Evolutionary conservation across 2,888 invertebrate species (phyloP).

Genomic region (Epiperipatus broadwayi): DNA sequence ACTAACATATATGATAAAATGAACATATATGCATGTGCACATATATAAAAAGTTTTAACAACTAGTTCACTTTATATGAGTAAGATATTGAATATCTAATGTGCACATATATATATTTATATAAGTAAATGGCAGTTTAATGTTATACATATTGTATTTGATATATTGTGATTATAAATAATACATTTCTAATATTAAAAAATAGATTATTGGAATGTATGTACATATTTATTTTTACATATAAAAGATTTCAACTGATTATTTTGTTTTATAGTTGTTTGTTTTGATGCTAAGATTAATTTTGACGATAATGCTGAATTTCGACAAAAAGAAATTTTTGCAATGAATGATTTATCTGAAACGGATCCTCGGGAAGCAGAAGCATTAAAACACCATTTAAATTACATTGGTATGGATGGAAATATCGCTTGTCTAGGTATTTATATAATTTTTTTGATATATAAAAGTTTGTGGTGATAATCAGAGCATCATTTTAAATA

Average conservation of each 20-base stretch:
- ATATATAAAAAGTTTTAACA: no score
- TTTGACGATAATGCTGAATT: conserved; percentile 97
- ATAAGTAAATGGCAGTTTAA: no score
- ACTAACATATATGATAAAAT: no score
- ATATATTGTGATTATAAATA: no score
- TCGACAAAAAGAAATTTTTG: conserved; percentile 64
- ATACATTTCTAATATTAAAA: no score
- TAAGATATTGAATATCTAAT: no score
- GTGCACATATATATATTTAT: no score
- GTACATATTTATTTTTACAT: conserved; percentile 1
- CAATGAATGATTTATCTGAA: conserved; percentile 65
- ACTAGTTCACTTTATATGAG: no score
- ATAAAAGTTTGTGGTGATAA: not conserved
- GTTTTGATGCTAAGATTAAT: conserved; percentile 95
- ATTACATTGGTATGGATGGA: conserved; percentile 92
- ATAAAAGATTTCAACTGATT: not conserved
- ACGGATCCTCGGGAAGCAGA: conserved; percentile 85
- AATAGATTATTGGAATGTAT: not conserved
- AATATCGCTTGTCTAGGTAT: conserved; percentile 80
- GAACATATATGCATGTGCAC: no score
- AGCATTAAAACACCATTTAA: conserved; percentile 68
- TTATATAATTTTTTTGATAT: no score
- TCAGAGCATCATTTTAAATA: not conserved
- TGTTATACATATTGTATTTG: no score
- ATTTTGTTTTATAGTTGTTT: conserved; percentile 51